These are phyloP conservation scores for Psephotus haematonotus DNA, from an alignment of 2,113 vertebrate species.

Conservation along the genomic window DNA sequence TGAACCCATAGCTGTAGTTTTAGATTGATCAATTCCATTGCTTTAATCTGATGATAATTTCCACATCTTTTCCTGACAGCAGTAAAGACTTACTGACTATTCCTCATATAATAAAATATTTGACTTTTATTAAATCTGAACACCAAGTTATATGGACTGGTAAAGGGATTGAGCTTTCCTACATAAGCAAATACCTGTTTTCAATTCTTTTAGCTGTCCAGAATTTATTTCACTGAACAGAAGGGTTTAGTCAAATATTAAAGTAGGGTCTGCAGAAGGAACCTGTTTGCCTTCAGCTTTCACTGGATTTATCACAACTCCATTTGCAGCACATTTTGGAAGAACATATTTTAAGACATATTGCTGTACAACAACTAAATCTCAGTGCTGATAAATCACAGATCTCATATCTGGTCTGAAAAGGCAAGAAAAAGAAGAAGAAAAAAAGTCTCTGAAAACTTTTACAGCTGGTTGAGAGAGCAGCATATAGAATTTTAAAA, in stretches of 20 bases:
- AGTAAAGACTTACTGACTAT: not conserved
- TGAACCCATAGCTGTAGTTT: not conserved
- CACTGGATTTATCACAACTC: constrained; percentile 43
- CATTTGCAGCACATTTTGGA: constrained; percentile 50
- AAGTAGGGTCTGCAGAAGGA: not conserved
- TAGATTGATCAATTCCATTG: not conserved
- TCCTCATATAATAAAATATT: not conserved
- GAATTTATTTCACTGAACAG: not conserved
- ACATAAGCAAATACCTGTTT: not conserved
- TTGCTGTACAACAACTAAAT: constrained; percentile 38
- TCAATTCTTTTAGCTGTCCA: not conserved
- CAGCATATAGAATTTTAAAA: not conserved
- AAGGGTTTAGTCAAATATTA: constrained; percentile 21
- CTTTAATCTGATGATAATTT: not conserved
- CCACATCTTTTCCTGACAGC: not conserved
- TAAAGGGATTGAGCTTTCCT: not conserved
- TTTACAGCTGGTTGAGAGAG: not conserved
- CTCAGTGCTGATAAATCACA: constrained; percentile 51
- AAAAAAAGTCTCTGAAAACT: not conserved
- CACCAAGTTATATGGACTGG: not conserved
- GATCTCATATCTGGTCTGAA: constrained; percentile 20
- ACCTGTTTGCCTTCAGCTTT: constrained; percentile 36
- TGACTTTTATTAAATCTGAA: not conserved
- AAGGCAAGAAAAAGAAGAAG: not conserved
- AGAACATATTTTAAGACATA: constrained; percentile 65